These are phyloP conservation scores for Myotis myotis DNA, from an alignment of 2,797 vertebrate species.

Conservation along the genomic window DNA sequence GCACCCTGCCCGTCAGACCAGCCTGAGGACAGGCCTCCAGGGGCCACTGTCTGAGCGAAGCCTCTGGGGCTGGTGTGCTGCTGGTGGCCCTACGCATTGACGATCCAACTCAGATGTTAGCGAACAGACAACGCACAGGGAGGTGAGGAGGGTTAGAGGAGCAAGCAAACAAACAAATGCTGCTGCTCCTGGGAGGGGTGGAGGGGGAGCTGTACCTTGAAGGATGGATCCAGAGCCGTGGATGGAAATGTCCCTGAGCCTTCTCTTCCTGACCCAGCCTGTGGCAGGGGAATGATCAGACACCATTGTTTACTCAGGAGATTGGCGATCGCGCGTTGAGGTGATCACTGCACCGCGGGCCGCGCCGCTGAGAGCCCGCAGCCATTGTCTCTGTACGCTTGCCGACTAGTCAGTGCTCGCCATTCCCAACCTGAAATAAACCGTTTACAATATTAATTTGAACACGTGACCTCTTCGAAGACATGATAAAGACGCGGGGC, in stretches of 20 bases:
- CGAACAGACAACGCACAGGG: too few relatives aligned
- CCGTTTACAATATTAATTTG: neutral
- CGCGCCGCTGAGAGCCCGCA: neutral
- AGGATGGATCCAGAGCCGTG: too few relatives aligned
- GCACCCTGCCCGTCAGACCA: too few relatives aligned
- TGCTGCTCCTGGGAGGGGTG: too few relatives aligned
- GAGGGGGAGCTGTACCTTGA: too few relatives aligned
- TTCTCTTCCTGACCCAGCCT: neutral
- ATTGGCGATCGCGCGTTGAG: rapidly evolving
- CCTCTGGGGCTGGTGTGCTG: too few relatives aligned
- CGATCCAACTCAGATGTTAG: too few relatives aligned
- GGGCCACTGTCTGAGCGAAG: too few relatives aligned
- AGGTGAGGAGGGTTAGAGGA: too few relatives aligned
- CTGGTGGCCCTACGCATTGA: too few relatives aligned
- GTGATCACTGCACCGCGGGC: constrained; percentile 62
- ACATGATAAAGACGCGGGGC: rapidly evolving
- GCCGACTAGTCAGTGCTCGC: neutral
- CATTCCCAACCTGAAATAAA: neutral
- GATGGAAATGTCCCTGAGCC: neutral
- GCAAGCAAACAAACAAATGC: too few relatives aligned
- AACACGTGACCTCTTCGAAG: neutral
- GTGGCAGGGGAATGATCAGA: rapidly evolving
- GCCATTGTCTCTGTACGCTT: neutral
- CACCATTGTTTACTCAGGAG: rapidly evolving
- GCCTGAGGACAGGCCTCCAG: too few relatives aligned